Conservation (phyloP, 1,140 invertebrate genomes). For the Drosophila lacertosa region DNA sequence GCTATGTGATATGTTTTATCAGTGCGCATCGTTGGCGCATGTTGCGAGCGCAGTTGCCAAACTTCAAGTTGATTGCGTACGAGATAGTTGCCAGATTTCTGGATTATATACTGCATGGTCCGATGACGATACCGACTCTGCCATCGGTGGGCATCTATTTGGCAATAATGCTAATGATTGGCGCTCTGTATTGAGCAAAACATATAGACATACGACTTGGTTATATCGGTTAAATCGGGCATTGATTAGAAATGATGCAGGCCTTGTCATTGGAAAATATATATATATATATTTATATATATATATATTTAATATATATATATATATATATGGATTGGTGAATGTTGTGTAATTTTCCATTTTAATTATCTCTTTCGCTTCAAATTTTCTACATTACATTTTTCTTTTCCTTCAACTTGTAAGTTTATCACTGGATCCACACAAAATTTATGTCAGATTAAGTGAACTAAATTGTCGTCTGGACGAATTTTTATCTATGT, state of each 20-base stretch:
- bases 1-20: neutral
- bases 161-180: constrained; percentile 7
- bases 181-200: constrained; percentile 2
- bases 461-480: constrained; percentile 16
- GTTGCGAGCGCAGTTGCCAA: neutral
- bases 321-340: constrained; percentile 5
- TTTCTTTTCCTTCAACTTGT: constrained; percentile 1
- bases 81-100: constrained; percentile 10
- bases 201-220: neutral
- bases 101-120: constrained; percentile 5
- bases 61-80: neutral
- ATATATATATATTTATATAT: neutral
- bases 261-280: neutral
- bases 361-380: neutral
- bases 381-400: neutral
- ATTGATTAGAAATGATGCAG: neutral
- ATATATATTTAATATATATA: neutral
- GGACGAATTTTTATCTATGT: constrained; percentile 1
- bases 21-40: neutral
- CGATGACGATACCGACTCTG: neutral
- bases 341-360: neutral
- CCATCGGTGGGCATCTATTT: constrained; percentile 14
- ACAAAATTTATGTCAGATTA: constrained; percentile 9
- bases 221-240: neutral
- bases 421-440: constrained; percentile 11